Base-by-base conservation (phyloP, 2,113 vertebrate genomes). In the Rhinopithecus roxellana region DNA sequence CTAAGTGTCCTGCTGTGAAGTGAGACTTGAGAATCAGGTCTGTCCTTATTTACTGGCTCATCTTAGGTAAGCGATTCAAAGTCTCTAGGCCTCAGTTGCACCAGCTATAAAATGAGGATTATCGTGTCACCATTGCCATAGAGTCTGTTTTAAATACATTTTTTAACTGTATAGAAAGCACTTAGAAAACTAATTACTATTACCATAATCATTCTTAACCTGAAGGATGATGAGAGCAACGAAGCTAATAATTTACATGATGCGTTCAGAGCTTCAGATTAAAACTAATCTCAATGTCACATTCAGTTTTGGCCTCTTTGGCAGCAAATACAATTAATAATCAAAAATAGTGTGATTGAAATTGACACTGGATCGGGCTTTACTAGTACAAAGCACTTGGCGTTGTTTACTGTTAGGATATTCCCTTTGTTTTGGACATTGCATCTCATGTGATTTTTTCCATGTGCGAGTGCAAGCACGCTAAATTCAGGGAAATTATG, bases 291-390 rank as follows among this genome's bases (percentile, higher is more conserved):
- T 94, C 87, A 87, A 75, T 80, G 79, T 93, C 93, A 72, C 38
- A 90, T 95, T 94, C 30, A 89, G 27, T 77, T 90, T 38, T 90
- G 57, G 48, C 30, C 72, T 95, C 70, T 96, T 93, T 93, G 64
- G 50, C 55, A 95, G 40, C n/a, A 93, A 77, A 90, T 45, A 79
- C 14, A n/a, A 48, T n/a, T n/a, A 82, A 48, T 45, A 59, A 90
- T 83, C 0, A 77, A 80, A 94, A 91, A 93, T 48, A 38, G 9
- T 64, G 32, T 85, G 43, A 91, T 93, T 10, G 8, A 8, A 78
- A 95, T 23, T 95, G 50, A 89, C 90, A 77, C 4, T 75, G 52
- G 35, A 35, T 77, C 55, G 52, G 43, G n/a, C 55, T 93, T 96
- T 86, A 40, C 52, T 82, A 57, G 23, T 43, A 84, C 57, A 75